A percentile compares a stretch with the other conserved stretches of the same genome.
phyloP scores from a whole-genome alignment of 2,888 invertebrate genomes.

The Congeria kusceri region DNA sequence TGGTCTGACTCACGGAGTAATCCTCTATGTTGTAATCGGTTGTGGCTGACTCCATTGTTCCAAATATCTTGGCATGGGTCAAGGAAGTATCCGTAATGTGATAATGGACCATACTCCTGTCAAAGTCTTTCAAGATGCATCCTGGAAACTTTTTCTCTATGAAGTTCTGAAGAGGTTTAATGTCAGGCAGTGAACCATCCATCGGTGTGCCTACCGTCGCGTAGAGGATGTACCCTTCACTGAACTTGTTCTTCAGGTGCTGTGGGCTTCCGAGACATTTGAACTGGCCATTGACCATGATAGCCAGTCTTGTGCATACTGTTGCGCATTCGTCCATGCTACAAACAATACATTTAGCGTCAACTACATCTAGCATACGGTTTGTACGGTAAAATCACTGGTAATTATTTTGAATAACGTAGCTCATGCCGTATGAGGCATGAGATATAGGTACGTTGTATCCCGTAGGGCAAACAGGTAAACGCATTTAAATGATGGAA shows the following conservation, averaged over 20 bases:
- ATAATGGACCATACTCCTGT: constrained; percentile 87
- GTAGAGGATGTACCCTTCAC: constrained; percentile 89
- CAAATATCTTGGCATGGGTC: constrained; percentile 83
- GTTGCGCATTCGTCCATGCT: constrained; percentile 96
- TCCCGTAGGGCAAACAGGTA: too few species aligned
- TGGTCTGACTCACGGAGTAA: constrained; percentile 85
- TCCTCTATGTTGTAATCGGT: constrained; percentile 80
- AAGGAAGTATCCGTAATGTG: constrained; percentile 81
- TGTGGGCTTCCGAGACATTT: constrained; percentile 91
- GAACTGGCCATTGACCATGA: constrained; percentile 91
- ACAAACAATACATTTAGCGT: constrained; percentile 57
- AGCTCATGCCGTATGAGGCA: too few species aligned
- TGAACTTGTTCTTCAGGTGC: constrained; percentile 90
- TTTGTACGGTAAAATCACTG: too few species aligned
- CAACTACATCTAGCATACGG: too few species aligned
- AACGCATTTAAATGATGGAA: too few species aligned
- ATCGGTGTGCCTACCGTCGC: constrained; percentile 84
- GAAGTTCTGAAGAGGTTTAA: constrained; percentile 79
- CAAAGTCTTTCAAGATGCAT: constrained; percentile 90
- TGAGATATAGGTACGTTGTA: too few species aligned
- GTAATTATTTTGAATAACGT: too few species aligned
- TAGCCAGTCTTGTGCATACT: constrained; percentile 91
- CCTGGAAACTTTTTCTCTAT: constrained; percentile 87
- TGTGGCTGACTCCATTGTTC: constrained; percentile 82
- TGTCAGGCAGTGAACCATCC: constrained; percentile 78